Evolutionary conservation across 2,113 vertebrate species (phyloP), one percentile per base, ranked within the genome.

Genomic region (Larimichthys crocea): DNA sequence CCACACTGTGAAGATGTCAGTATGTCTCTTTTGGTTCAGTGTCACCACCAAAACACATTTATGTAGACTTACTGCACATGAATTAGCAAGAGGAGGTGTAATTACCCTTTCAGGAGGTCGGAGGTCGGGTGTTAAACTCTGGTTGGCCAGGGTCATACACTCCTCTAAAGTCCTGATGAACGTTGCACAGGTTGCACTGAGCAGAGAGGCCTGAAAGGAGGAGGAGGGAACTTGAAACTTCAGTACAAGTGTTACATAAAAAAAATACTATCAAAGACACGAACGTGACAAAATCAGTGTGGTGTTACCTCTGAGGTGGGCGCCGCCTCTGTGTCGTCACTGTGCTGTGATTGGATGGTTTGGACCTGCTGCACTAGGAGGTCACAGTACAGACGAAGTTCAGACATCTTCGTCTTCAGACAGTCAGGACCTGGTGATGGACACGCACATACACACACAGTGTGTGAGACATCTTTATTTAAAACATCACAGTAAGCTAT

Each of bases 331-430:
- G 62, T 46, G 44, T 91, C 90, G 92, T 95, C 94, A 93, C 93
- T 84, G 90, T 89, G 83, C 94, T 96, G 91, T 93, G 94, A 87
- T 93, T 93, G 92, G 86, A 93, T 91, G 0, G 89, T 93, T 49
- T 93, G 91, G 61, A 93, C 92, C 75, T 93, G 92, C 63, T 93
- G 91, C 52, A 93, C 91, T 2, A 93, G 89, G 79, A 99, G 96
- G 94, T 99, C 98, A 92, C 98, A 99, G 96, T 99, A 99, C 76
- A 99, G 96, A 68, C 98, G 97, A 76, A 99, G 96, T 89, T 99
- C 98, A 0, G 98, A 99, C 98, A 99, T 99, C 96, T 99, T 99
- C 62, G 97, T 99, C 95, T 96, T 99, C 89, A 99, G 92, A 91
- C 97, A 98, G 90, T 98, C 91, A 2, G 92, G 91, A 83, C 89